Evolutionary conservation across 2,113 vertebrate species (phyloP), one percentile per base, ranked within the genome.

Genomic region (Anas platyrhynchos): DNA sequence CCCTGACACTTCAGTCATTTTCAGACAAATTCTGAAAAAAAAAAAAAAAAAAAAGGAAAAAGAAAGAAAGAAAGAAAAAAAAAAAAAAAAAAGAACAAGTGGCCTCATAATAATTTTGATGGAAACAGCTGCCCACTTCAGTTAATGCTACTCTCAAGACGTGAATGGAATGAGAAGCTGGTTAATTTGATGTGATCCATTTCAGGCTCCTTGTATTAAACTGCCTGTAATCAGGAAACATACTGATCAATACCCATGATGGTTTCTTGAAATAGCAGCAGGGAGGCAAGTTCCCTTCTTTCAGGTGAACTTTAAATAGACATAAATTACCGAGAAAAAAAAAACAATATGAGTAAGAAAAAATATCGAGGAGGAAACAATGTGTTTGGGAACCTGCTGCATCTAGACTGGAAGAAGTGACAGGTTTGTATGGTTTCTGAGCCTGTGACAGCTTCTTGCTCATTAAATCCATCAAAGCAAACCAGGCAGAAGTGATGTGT

Each of bases 91-190:
- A 54, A 55, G n/a, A 89, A 81, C 17, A 66, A 95, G 80, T 63
- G 54, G 48, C 41, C 58, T 83, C 44, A 50, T 82, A 84, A 90
- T 38, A 80, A 84, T 90, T 94, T 93, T 90, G 83, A 91, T 88
- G 86, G 80, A 84, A 96, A 69, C 93, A 96, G 93, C 94, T 96
- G 92, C 88, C 94, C 86, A 93, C 88, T 95, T 88, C 74, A 92
- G 86, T 55, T 95, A 96, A 93, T 83, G 83, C 58, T 55, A 63
- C 88, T 96, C 88, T 91, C 62, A 38, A 91, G 67, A 38, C 0
- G 0, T 87, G 77, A 96, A 94, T 66, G 66, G 74, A 91, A 93
- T 76, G 80, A 86, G 77, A 91, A 95, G 77, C 68, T 71, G 17
- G 5, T 72, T 96, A 92, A 94, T 96, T 84, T 86, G 66, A 82